Conservation (phyloP, 2,797 vertebrate species). For the Leontopithecus rosalia region DNA sequence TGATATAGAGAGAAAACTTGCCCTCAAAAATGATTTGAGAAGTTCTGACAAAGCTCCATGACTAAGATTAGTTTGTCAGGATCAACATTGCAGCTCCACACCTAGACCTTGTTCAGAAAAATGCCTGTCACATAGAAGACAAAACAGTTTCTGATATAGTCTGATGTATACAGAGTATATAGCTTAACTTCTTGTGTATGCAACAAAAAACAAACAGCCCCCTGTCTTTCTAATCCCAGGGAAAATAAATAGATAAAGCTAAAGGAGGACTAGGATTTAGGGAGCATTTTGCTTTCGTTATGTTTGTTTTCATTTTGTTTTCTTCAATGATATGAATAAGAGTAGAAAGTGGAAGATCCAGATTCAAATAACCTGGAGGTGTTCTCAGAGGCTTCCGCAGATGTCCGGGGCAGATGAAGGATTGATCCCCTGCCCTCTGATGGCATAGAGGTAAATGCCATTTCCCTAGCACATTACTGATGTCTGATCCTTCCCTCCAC, state of each 20-base stretch:
- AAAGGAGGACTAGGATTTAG: background rate
- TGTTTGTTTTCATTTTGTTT: background rate
- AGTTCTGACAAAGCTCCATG: background rate
- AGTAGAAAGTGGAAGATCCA: background rate
- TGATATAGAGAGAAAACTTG: background rate
- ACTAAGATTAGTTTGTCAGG: background rate
- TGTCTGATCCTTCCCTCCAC: background rate
- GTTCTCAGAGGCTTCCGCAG: background rate
- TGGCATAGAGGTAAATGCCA: too few relatives aligned
- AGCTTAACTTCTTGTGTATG: background rate
- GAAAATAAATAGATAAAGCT: background rate
- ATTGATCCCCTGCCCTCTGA: background rate
- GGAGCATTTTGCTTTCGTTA: background rate
- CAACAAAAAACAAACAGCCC: background rate
- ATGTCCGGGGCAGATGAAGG: fast-evolving
- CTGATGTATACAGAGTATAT: too few relatives aligned
- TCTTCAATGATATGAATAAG: background rate
- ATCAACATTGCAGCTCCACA: background rate
- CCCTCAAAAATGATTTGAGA: background rate
- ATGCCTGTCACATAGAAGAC: background rate
- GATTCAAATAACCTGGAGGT: background rate
- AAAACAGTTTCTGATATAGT: background rate
- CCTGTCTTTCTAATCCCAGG: background rate
- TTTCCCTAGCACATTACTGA: background rate
- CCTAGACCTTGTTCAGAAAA: background rate